Percentiles rank a stretch among this genome's conserved stretches.
Evolutionary conservation across 2,113 vertebrate genomes (phyloP).

Genomic region (Marmota monax): DNA sequence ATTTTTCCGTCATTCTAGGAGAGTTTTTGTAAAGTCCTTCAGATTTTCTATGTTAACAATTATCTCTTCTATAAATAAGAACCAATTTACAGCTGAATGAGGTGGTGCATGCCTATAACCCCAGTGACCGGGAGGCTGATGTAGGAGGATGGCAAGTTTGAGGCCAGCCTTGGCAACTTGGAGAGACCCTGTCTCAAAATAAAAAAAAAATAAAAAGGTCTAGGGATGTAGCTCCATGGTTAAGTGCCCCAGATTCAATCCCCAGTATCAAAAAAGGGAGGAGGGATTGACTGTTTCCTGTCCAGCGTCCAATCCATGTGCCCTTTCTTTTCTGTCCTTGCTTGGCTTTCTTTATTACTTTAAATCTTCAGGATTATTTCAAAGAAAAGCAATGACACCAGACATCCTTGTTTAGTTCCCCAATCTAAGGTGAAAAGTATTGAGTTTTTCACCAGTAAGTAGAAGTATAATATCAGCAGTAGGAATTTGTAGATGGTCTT

Average conservation of each 20-base stretch:
- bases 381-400: background rate
- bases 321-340: background rate
- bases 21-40: background rate
- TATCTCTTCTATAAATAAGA: background rate
- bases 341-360: background rate
- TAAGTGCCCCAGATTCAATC: no score
- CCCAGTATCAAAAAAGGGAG: no score
- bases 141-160: no score
- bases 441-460: constrained; percentile 2
- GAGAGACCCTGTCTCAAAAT: no score
- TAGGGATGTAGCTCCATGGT: no score
- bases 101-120: no score
- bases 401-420: constrained; percentile 9
- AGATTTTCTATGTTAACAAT: constrained; percentile 27
- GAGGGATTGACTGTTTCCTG: background rate
- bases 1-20: constrained; percentile 23
- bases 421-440: background rate
- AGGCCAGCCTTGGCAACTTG: no score
- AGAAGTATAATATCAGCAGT: background rate
- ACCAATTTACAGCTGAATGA: background rate
- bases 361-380: constrained; percentile 51
- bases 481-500: background rate
- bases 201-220: no score
- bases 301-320: background rate
- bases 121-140: no score